phyloP scores from a whole-genome alignment of 2,113 vertebrate species.

The Coregonus clupeaformis region DNA sequence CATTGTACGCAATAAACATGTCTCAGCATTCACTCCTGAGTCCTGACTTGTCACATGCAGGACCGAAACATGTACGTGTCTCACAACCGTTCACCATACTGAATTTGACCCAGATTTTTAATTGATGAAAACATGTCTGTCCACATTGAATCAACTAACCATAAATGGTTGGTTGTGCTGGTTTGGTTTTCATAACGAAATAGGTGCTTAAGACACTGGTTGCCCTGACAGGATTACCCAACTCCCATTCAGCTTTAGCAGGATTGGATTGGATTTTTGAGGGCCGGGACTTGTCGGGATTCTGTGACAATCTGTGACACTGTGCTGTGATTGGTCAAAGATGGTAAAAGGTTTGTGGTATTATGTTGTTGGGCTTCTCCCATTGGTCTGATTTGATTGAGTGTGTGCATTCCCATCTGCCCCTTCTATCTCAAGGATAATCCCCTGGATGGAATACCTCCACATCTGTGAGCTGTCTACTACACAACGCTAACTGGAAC shows the following conservation, averaged over 20 bases:
- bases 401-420: constrained; percentile 66
- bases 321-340: constrained; percentile 58
- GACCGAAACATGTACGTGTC: too few species aligned
- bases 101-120: not conserved
- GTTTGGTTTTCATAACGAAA: constrained; percentile 59
- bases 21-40: too few species aligned
- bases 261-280: constrained; percentile 69
- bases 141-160: not conserved
- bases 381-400: constrained; percentile 54
- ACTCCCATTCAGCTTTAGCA: constrained; percentile 56
- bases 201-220: constrained; percentile 56
- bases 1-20: too few species aligned
- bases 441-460: constrained; percentile 72
- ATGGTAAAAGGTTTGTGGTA: constrained; percentile 59
- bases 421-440: constrained; percentile 73
- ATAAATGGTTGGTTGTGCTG: constrained; percentile 14
- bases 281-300: constrained; percentile 40
- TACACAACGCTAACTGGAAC: constrained; percentile 43
- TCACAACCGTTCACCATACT: not conserved
- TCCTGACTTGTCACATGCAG: too few species aligned
- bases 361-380: constrained; percentile 42
- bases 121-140: too few species aligned
- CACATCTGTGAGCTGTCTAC: constrained; percentile 63
- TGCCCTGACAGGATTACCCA: constrained; percentile 67
- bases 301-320: not conserved